Conservation (phyloP, 2,797 vertebrate species). For the Moxostoma hubbsi region DNA sequence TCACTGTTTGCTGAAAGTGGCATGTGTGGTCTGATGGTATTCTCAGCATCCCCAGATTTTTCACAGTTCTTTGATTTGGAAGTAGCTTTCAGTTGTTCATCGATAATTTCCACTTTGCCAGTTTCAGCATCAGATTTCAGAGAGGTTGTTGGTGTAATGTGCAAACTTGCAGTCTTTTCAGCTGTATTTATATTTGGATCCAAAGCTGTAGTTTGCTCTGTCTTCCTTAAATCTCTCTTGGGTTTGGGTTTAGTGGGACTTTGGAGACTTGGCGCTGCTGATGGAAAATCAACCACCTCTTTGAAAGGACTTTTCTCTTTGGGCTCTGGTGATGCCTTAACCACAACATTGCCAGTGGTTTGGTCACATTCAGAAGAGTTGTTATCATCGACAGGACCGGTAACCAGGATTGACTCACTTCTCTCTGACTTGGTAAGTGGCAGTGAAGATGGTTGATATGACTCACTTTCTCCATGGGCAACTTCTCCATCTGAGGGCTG, state of each 20-base stretch:
- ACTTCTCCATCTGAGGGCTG: conserved; percentile 61
- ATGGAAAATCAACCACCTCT: conserved; percentile 53
- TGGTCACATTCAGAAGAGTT: conserved; percentile 49
- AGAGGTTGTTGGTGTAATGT: neutral
- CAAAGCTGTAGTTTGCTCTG: conserved; percentile 33
- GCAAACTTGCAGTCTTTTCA: neutral
- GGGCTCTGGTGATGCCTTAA: conserved; percentile 51
- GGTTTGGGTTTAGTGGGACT: conserved; percentile 60
- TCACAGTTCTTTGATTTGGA: neutral
- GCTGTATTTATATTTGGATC: conserved; percentile 41
- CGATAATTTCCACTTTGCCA: neutral
- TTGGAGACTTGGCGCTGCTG: conserved; percentile 57
- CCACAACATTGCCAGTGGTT: conserved; percentile 27
- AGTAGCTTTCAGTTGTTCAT: conserved; percentile 2
- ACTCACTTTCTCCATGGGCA: conserved; percentile 61
- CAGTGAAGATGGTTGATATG: conserved; percentile 49
- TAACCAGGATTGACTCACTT: conserved; percentile 50
- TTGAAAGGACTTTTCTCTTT: conserved; percentile 61
- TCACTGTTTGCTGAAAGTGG: neutral
- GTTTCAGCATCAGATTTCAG: conserved; percentile 17
- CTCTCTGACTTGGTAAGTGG: conserved; percentile 64
- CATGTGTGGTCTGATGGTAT: neutral
- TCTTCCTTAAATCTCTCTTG: conserved; percentile 47
- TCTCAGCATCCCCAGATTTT: neutral
- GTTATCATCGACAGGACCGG: conserved; percentile 59